These are phyloP conservation scores for Dascyllus trimaculatus DNA, from an alignment of 2,113 vertebrate genomes.

Conservation along the genomic window DNA sequence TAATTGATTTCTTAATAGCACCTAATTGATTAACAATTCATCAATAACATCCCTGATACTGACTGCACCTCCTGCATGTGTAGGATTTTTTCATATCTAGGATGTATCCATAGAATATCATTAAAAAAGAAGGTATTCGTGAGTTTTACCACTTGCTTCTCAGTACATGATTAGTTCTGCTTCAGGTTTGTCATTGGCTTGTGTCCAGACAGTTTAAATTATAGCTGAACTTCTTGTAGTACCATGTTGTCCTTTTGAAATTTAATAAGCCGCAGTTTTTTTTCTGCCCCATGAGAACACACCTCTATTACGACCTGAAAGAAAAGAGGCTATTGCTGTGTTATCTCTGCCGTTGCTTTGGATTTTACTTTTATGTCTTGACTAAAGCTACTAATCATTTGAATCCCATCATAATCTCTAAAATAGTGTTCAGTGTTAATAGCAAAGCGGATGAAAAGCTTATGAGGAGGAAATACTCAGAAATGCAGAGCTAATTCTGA, in stretches of 20 bases:
- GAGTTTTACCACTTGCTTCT: neutral
- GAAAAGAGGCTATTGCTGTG: slow-evolving; percentile 26
- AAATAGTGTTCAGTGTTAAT: slow-evolving; percentile 29
- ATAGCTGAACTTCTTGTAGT: neutral
- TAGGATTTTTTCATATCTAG: neutral
- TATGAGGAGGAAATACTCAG: slow-evolving; percentile 38
- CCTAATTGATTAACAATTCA: no score
- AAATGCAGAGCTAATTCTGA: slow-evolving; percentile 59
- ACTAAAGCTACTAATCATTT: slow-evolving; percentile 47
- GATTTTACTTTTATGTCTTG: slow-evolving; percentile 37
- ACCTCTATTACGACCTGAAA: slow-evolving; percentile 23
- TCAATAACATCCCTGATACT: no score
- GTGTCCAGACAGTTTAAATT: neutral
- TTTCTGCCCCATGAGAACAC: slow-evolving; percentile 3
- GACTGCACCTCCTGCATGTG: no score
- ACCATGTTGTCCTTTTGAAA: slow-evolving; percentile 24
- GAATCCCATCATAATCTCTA: slow-evolving; percentile 45
- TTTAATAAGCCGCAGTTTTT: slow-evolving; percentile 16
- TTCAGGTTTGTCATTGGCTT: neutral
- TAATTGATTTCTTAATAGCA: no score
- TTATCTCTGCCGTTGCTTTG: slow-evolving; percentile 17
- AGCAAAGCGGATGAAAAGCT: slow-evolving; percentile 55
- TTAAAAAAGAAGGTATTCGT: neutral
- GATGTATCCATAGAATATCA: neutral
- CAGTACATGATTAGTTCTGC: neutral